Conservation (phyloP, 2,113 vertebrate genomes). For the Phainopepla nitens region DNA sequence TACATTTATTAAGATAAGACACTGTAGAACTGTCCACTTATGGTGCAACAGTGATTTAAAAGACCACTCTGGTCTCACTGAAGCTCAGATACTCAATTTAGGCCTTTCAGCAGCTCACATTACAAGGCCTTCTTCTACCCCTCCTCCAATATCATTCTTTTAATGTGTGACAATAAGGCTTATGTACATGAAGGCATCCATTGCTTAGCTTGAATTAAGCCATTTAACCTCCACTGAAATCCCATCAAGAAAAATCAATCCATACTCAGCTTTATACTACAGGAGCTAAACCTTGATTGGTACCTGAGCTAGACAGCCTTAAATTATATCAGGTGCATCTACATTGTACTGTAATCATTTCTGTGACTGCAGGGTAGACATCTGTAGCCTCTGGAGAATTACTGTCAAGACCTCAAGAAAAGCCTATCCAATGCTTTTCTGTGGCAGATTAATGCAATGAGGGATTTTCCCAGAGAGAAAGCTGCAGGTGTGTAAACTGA, state of each 20-base stretch:
- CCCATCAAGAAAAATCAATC: not conserved
- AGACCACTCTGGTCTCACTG: not conserved
- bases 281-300: not conserved
- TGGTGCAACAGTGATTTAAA: not conserved
- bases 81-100: not conserved
- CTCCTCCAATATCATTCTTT: not conserved
- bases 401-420: not conserved
- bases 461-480: not conserved
- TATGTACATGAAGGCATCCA: not conserved
- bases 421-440: not conserved
- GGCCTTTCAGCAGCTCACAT: not conserved
- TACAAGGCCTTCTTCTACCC: not conserved
- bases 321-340: not conserved
- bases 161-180: not conserved
- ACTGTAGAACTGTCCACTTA: not conserved
- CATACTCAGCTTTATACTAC: not conserved
- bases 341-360: not conserved
- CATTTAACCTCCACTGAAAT: not conserved
- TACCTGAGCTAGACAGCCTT: not conserved
- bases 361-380: not conserved
- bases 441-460: not conserved
- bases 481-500: not conserved
- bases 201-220: not conserved
- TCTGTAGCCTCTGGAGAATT: slow-evolving; percentile 2
- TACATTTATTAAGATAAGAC: not conserved